Conservation (phyloP, 2,888 invertebrate genomes). For the Nebria salina region DNA sequence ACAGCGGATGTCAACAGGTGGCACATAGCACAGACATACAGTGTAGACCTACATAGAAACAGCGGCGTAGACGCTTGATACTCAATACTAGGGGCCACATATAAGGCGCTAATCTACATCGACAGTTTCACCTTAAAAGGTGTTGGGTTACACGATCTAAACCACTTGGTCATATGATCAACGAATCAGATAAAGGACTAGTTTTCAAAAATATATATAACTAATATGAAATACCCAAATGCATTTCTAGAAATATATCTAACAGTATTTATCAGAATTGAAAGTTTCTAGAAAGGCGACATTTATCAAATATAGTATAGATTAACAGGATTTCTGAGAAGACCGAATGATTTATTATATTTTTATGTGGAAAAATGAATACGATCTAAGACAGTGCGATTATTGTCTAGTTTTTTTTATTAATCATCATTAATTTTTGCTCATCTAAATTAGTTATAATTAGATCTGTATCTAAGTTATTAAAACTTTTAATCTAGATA, state of each 20-base stretch:
- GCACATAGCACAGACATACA: constrained; percentile 23
- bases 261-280: background rate
- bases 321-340: background rate
- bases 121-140: constrained; percentile 23
- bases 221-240: background rate
- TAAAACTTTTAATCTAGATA: constrained; percentile 34
- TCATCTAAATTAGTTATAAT: constrained; percentile 40
- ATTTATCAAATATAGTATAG: background rate
- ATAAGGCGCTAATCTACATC: constrained; percentile 39
- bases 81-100: background rate
- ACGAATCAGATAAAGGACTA: too few relatives aligned
- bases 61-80: background rate
- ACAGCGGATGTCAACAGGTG: constrained; percentile 45
- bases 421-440: background rate
- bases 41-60: background rate
- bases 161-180: too few relatives aligned
- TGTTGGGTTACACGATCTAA: too few relatives aligned
- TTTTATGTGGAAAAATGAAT: background rate
- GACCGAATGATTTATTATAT: background rate
- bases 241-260: background rate
- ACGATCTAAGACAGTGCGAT: background rate
- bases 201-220: too few relatives aligned
- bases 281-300: background rate
- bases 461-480: constrained; percentile 44
- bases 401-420: background rate